Evolutionary conservation across 2,113 vertebrate genomes (phyloP).

Genomic region (Sprattus sprattus): DNA sequence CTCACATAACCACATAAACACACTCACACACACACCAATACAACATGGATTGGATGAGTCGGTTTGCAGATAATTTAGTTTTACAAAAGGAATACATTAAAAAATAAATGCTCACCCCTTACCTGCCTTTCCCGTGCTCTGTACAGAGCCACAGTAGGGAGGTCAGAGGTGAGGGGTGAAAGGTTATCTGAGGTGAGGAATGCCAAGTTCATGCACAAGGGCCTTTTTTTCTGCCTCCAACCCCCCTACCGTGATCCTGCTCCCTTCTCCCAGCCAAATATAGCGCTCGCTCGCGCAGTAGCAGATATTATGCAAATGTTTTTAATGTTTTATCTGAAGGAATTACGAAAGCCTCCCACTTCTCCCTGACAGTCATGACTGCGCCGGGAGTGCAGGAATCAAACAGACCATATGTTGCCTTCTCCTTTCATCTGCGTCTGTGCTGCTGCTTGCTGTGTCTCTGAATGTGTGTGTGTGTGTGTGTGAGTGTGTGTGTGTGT

Average conservation of each 20-base stretch:
- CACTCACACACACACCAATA: background rate
- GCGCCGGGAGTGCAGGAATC: slow-evolving; percentile 9
- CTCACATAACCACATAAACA: background rate
- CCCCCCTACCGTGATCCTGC: background rate
- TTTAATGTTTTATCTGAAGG: slow-evolving; percentile 38
- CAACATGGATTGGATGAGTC: background rate
- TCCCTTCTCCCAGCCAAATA: background rate
- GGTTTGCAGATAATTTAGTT: background rate
- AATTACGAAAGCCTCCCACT: slow-evolving; percentile 32
- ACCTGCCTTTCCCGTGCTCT: background rate
- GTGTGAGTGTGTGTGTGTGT: no score
- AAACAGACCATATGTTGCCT: background rate
- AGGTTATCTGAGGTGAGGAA: background rate
- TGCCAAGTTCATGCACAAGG: background rate
- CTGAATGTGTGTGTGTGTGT: no score
- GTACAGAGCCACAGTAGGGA: background rate
- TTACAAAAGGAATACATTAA: background rate
- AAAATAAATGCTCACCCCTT: background rate
- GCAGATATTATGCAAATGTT: slow-evolving; percentile 31
- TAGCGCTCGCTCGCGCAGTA: background rate
- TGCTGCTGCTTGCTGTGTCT: background rate
- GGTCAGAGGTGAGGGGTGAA: slow-evolving; percentile 2
- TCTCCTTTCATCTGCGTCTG: slow-evolving; percentile 4
- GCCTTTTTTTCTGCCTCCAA: background rate
- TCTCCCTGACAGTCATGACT: slow-evolving; percentile 27